A percentile compares a stretch with the other conserved stretches of the same genome.
These are phyloP conservation scores for Plebejus anna DNA, from an alignment of 2,888 invertebrate genomes.

Conservation along the genomic window DNA sequence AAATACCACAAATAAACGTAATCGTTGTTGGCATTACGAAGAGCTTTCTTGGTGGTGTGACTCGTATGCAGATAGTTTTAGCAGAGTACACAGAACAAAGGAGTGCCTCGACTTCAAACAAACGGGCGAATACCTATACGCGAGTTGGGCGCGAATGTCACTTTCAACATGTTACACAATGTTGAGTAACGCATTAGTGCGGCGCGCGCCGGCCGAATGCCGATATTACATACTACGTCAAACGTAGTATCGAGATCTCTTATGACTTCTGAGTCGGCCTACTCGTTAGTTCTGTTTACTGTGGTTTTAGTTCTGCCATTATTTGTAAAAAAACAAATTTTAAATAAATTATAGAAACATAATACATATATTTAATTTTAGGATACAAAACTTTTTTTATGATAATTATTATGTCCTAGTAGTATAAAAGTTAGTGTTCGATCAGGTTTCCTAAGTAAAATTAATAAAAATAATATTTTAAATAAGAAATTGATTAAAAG, in stretches of 20 bases:
- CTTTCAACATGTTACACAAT: too few species aligned
- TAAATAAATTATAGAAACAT: not conserved
- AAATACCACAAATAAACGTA: not conserved
- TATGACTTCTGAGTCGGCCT: too few species aligned
- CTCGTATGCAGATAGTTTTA: not conserved
- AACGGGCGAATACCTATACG: too few species aligned
- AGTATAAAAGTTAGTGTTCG: constrained; percentile 14
- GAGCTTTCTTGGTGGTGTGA: not conserved
- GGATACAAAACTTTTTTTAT: not conserved
- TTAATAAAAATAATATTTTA: not conserved
- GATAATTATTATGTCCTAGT: constrained; percentile 13
- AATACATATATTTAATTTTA: not conserved
- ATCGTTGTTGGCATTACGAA: not conserved
- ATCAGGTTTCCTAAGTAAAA: constrained; percentile 16
- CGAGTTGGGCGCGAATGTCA: too few species aligned
- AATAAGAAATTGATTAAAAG: constrained; percentile 13
- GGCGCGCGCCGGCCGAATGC: too few species aligned
- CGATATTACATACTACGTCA: too few species aligned
- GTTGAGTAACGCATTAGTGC: too few species aligned
- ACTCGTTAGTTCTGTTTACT: too few species aligned
- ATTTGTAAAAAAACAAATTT: not conserved
- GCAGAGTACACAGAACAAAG: too few species aligned
- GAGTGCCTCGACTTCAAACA: too few species aligned
- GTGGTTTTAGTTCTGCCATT: not conserved
- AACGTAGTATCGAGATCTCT: too few species aligned